Conservation (phyloP, 2,888 invertebrate species). For the Acrobasis repandana region DNA sequence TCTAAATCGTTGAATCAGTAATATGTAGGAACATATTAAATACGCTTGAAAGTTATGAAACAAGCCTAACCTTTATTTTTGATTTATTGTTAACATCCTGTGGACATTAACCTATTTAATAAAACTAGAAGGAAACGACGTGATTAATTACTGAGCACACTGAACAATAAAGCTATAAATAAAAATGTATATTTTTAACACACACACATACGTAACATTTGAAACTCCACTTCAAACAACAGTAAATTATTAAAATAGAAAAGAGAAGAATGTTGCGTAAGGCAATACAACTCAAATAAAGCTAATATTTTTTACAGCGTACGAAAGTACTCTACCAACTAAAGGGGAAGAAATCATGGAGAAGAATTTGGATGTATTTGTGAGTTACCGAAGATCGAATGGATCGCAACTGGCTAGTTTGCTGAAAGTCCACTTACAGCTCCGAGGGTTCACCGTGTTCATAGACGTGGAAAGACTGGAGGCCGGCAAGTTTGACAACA, state of each 20-base stretch:
- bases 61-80: conserved; percentile 29
- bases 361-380: conserved; percentile 97
- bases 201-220: neutral
- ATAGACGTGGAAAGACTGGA: conserved; percentile 98
- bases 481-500: conserved; percentile 99
- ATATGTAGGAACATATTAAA: neutral
- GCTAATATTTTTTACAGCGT: conserved; percentile 65
- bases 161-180: conserved; percentile 7
- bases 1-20: too few species aligned
- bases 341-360: conserved; percentile 90
- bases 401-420: conserved; percentile 98
- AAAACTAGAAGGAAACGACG: conserved; percentile 19
- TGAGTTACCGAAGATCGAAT: conserved; percentile 98
- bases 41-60: neutral
- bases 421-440: conserved; percentile 97
- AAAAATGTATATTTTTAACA: conserved; percentile 21
- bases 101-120: conserved; percentile 32
- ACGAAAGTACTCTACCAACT: conserved; percentile 85
- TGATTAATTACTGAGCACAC: conserved; percentile 11
- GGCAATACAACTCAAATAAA: neutral
- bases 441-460: conserved; percentile 97
- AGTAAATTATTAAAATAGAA: neutral
- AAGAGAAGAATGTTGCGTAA: neutral
- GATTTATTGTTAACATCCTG: conserved; percentile 32
- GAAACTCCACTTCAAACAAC: neutral